Evolutionary conservation across 2,113 vertebrate species (phyloP), one percentile per base, ranked within the genome.

Genomic region (Cheirogaleus medius): DNA sequence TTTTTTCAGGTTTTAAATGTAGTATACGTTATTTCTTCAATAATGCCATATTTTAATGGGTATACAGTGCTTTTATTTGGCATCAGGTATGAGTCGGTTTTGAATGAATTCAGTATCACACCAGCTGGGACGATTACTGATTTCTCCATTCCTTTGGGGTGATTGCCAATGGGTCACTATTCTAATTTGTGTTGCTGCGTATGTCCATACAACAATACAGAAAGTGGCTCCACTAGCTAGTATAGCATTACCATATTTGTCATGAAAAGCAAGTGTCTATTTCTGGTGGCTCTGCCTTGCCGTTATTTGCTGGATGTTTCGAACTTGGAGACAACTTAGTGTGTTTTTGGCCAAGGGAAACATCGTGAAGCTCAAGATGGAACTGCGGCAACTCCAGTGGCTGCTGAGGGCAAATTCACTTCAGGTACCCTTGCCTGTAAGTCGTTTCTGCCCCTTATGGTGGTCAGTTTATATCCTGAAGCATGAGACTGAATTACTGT

Each of bases 211-310:
- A 34, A 32, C 64, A 66, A 66, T 4, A 92, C 97, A 99, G 90
- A 98, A 54, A 1, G 69, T 0, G 0, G 88, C 52, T 90, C 98
- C 98, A 1, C 97, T 94, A 0, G 98, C 76, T 12, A 98, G 98
- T 15, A 98, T 18, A 15, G 95, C n/a, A 81, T 97, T 98, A 27
- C 98, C 98, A 0, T 98, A 98, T 42, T 42, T 42, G 42, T 42
- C 99, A 3, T 99, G 98, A 94, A 99, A 99, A 96, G 92, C 27
- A 0, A 98, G 97, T 44, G 87, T 96, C 0, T 91, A 2, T 90
- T 98, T 98, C 84, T 94, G 97, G 60, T 99, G 98, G 66, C 87
- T 97, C 8, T 90, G 98, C 89, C 99, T 98, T 73, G 98, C 44
- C 25, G 96, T 49, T 11, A 97, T 94, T 37, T 69, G 98, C 81